These are phyloP conservation scores for Globia sparganii DNA, from an alignment of 2,888 invertebrate species.

Conservation along the genomic window DNA sequence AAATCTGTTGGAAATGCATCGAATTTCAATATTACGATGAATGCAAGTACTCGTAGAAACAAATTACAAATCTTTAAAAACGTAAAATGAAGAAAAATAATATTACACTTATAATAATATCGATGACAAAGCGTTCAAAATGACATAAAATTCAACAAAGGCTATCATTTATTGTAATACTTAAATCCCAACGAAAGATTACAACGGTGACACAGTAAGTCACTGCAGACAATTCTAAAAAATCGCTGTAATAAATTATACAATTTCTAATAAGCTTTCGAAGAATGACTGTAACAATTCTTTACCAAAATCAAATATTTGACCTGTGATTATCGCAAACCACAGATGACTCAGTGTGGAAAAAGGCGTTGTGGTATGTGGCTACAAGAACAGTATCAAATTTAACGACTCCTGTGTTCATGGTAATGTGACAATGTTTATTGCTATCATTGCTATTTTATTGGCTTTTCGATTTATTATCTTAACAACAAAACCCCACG, in stretches of 20 bases:
- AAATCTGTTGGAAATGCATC: not conserved
- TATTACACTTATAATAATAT: constrained; percentile 25
- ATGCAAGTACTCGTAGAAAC: too few species aligned
- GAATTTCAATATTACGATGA: not conserved
- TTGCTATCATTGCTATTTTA: constrained; percentile 74
- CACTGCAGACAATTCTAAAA: constrained; percentile 49
- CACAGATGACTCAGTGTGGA: constrained; percentile 65
- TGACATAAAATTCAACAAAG: constrained; percentile 58
- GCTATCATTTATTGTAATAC: constrained; percentile 57
- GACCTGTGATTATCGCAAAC: constrained; percentile 60
- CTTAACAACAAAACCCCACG: constrained; percentile 58
- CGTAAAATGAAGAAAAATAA: constrained; percentile 20
- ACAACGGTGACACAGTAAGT: constrained; percentile 60
- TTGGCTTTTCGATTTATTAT: constrained; percentile 70
- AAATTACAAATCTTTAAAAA: constrained; percentile 7
- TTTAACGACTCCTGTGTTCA: constrained; percentile 81
- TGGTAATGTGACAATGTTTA: constrained; percentile 76
- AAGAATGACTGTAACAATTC: constrained; percentile 58
- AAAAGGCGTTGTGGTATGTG: constrained; percentile 59
- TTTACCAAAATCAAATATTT: constrained; percentile 67
- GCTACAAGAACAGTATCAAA: constrained; percentile 74
- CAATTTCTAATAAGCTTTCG: constrained; percentile 61
- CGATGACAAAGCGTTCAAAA: constrained; percentile 51
- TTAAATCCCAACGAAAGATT: constrained; percentile 54
- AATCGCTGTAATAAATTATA: constrained; percentile 56